Conservation (phyloP, 2,888 invertebrate genomes). For the Sericinus montela region DNA sequence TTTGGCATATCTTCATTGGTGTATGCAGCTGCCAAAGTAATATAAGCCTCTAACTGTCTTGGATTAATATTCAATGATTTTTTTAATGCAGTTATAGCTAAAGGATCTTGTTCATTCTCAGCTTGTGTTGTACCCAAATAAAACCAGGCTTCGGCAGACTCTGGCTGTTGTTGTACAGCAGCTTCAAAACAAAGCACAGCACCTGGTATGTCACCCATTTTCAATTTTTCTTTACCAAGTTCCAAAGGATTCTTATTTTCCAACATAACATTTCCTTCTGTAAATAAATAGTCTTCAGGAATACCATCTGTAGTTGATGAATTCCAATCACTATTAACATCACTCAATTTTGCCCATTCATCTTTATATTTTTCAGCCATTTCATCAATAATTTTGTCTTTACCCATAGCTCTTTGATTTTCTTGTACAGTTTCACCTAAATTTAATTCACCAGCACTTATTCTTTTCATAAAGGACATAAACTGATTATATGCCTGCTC, state of each 20-base stretch:
- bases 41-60: constrained; percentile 88
- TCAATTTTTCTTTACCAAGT: constrained; percentile 90
- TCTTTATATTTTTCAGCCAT: constrained; percentile 83
- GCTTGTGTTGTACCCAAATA: constrained; percentile 95
- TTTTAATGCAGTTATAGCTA: constrained; percentile 94
- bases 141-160: constrained; percentile 91
- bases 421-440: constrained; percentile 68
- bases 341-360: constrained; percentile 89
- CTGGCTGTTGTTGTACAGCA: constrained; percentile 90
- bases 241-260: constrained; percentile 88
- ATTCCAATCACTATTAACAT: constrained; percentile 83
- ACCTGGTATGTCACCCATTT: constrained; percentile 94
- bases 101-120: constrained; percentile 98
- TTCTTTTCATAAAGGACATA: constrained; percentile 90
- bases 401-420: constrained; percentile 55
- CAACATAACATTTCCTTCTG: constrained; percentile 91
- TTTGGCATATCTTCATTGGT: constrained; percentile 97
- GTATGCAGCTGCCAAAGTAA: constrained; percentile 95
- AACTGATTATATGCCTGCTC: constrained; percentile 88
- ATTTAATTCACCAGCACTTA: constrained; percentile 83
- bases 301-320: constrained; percentile 72
- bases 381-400: constrained; percentile 65
- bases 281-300: constrained; percentile 86
- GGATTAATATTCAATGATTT: constrained; percentile 90
- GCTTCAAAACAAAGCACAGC: constrained; percentile 98